These are phyloP conservation scores for Aporophyla lueneburgensis DNA, from an alignment of 2,888 invertebrate genomes.

Conservation along the genomic window DNA sequence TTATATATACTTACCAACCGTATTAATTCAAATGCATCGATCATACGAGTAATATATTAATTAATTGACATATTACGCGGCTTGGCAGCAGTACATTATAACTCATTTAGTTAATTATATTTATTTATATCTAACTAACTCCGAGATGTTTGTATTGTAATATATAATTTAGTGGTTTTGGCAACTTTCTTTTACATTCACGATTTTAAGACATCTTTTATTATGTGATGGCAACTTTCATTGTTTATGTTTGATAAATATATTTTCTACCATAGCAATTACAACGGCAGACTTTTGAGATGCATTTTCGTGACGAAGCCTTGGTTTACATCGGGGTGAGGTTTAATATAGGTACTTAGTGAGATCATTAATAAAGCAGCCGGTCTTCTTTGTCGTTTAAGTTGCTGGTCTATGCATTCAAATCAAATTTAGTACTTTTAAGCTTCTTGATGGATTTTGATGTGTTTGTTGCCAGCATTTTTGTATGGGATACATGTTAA, in stretches of 20 bases:
- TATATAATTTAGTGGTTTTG: slow-evolving; percentile 24
- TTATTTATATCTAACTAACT: slow-evolving; percentile 23
- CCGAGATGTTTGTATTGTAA: slow-evolving; percentile 7
- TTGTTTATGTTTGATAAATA: background rate
- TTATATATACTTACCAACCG: background rate
- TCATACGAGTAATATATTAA: slow-evolving; percentile 42
- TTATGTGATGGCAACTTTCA: background rate
- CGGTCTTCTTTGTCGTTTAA: too few relatives aligned
- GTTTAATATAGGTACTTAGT: too few relatives aligned
- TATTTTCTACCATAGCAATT: background rate
- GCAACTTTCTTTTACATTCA: slow-evolving; percentile 11
- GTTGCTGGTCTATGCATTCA: too few relatives aligned
- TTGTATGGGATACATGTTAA: too few relatives aligned
- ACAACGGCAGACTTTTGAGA: background rate
- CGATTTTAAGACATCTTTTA: background rate
- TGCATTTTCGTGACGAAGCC: background rate
- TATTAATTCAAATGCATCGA: slow-evolving; percentile 3
- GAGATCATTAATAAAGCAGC: too few relatives aligned
- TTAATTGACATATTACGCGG: slow-evolving; percentile 45
- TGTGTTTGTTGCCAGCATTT: too few relatives aligned
- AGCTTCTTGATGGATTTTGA: too few relatives aligned
- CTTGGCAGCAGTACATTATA: slow-evolving; percentile 44
- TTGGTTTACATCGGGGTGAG: too few relatives aligned
- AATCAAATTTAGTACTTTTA: too few relatives aligned
- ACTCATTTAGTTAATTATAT: slow-evolving; percentile 38